phyloP scores from a whole-genome alignment of 2,888 invertebrate genomes.

The Tanytarsus gracilentus region DNA sequence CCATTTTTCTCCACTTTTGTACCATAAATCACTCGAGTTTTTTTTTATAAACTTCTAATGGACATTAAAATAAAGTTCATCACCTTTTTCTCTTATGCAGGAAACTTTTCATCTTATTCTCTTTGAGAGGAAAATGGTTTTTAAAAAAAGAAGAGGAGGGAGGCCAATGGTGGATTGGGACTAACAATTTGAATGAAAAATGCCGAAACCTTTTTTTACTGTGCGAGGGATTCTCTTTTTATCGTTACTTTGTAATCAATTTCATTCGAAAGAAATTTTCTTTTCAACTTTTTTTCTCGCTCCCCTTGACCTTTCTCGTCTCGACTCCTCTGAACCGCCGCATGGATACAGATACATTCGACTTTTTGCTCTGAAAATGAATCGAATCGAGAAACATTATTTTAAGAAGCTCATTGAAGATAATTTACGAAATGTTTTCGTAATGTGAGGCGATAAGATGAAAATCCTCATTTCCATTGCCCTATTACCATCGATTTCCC shows the following conservation, averaged over 20 bases:
- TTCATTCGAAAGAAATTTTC: neutral
- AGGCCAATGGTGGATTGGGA: slow-evolving; percentile 4
- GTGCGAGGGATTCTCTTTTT: neutral
- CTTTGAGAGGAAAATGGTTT: neutral
- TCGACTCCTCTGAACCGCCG: no score
- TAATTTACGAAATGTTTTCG: slow-evolving; percentile 2
- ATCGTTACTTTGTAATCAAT: slow-evolving; percentile 13
- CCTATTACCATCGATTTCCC: neutral
- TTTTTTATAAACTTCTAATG: slow-evolving; percentile 14
- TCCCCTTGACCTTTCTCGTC: slow-evolving; percentile 10
- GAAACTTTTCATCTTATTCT: neutral
- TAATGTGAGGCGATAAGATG: slow-evolving; percentile 13
- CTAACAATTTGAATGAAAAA: slow-evolving; percentile 12
- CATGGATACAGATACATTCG: no score
- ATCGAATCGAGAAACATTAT: slow-evolving; percentile 9
- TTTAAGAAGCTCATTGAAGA: slow-evolving; percentile 6
- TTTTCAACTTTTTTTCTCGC: neutral
- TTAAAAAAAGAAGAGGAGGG: neutral
- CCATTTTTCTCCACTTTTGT: neutral
- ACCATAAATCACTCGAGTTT: neutral
- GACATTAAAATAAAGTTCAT: slow-evolving; percentile 14
- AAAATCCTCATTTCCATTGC: slow-evolving; percentile 8
- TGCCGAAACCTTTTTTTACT: slow-evolving; percentile 6
- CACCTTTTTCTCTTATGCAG: slow-evolving; percentile 3
- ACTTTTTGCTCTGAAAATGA: neutral